phyloP scores from a whole-genome alignment of 2,888 invertebrate species.

The Drosophila dives region DNA sequence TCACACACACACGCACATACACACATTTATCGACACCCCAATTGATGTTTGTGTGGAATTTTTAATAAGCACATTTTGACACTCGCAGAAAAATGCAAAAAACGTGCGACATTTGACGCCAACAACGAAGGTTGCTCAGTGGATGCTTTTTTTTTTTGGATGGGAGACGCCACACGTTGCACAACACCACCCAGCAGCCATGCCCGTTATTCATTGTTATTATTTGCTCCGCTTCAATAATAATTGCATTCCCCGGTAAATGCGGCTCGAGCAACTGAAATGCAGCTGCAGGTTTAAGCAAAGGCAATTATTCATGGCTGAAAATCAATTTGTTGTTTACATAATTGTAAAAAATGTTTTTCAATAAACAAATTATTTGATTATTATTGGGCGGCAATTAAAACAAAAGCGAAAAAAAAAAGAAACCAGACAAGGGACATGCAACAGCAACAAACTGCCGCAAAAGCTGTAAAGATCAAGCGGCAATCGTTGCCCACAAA shows the following conservation, averaged over 20 bases:
- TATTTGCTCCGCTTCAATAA: constrained; percentile 71
- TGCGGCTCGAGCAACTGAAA: constrained; percentile 1
- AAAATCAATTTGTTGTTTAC: constrained; percentile 84
- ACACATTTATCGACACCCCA: neutral
- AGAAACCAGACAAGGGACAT: constrained; percentile 11
- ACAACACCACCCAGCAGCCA: neutral
- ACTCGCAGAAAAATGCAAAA: constrained; percentile 69
- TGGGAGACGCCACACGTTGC: too few species aligned
- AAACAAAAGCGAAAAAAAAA: constrained; percentile 63
- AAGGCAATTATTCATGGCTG: constrained; percentile 81
- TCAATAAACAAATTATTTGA: constrained; percentile 85
- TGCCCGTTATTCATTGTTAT: constrained; percentile 35
- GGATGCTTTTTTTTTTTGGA: neutral
- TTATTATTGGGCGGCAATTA: constrained; percentile 83
- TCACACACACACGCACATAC: too few species aligned
- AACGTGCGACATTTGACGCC: constrained; percentile 82
- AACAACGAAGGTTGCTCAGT: constrained; percentile 4
- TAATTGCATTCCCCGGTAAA: constrained; percentile 69
- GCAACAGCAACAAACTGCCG: constrained; percentile 24
- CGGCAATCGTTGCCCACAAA: constrained; percentile 66
- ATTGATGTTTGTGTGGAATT: constrained; percentile 59
- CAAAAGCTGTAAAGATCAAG: constrained; percentile 64
- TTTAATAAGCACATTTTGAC: constrained; percentile 82
- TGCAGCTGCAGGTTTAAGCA: constrained; percentile 16
- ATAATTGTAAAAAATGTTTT: constrained; percentile 84